phyloP scores from a whole-genome alignment of 2,888 invertebrate genomes.

The Macrosiphum euphorbiae region DNA sequence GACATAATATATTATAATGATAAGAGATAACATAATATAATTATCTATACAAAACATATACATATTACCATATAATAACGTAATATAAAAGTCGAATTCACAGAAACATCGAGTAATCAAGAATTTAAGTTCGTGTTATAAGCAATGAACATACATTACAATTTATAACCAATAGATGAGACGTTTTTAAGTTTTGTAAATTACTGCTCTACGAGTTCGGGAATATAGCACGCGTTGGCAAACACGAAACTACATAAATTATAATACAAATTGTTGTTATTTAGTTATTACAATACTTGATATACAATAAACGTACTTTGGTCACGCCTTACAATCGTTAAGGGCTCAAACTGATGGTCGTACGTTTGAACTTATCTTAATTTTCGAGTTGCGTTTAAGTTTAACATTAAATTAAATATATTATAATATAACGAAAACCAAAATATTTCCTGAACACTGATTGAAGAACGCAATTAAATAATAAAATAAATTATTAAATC shows the following conservation, averaged over 20 bases:
- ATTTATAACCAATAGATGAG: not conserved
- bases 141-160: not conserved
- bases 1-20: not conserved
- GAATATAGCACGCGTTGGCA: not conserved
- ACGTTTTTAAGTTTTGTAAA: not conserved
- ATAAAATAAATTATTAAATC: not conserved
- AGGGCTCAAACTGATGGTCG: not conserved
- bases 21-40: not conserved
- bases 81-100: not conserved
- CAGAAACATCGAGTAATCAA: not conserved
- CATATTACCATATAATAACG: not conserved
- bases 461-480: not conserved
- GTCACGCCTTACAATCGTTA: constrained; percentile 32
- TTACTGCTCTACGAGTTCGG: not conserved
- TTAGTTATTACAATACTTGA: not conserved
- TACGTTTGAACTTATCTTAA: not conserved
- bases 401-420: not conserved
- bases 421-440: not conserved
- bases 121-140: not conserved
- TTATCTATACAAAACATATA: not conserved
- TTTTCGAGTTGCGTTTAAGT: not conserved
- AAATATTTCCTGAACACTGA: not conserved
- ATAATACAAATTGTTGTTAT: not conserved
- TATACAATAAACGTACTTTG: constrained; percentile 13
- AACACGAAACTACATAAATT: constrained; percentile 21